Evolutionary conservation across 2,888 invertebrate genomes (phyloP).

Genomic region (Selenia dentaria): DNA sequence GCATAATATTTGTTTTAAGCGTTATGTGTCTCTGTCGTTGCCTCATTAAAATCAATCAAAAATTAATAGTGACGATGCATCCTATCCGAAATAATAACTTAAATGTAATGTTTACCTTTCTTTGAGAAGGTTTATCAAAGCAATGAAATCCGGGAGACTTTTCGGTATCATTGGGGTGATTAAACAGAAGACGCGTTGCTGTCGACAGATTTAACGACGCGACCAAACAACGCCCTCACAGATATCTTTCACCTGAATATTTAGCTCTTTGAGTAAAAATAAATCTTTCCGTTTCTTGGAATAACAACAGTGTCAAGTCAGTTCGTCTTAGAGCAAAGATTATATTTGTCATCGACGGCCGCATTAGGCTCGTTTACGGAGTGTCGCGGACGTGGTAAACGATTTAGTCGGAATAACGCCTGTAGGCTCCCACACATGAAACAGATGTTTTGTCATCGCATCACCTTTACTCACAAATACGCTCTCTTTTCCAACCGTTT

Average conservation of each 20-base stretch:
- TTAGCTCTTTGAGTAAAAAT: constrained; percentile 82
- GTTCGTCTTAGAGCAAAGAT: constrained; percentile 77
- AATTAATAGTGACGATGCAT: constrained; percentile 30
- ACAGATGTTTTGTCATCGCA: constrained; percentile 75
- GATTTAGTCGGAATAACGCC: constrained; percentile 63
- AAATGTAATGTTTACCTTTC: constrained; percentile 64
- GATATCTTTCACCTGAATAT: constrained; percentile 83
- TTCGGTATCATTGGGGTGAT: constrained; percentile 82
- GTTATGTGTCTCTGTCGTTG: neutral
- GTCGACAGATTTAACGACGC: constrained; percentile 78
- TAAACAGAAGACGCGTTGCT: constrained; percentile 59
- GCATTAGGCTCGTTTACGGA: constrained; percentile 75
- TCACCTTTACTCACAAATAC: constrained; percentile 56
- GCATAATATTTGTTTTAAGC: no score
- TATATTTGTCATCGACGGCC: constrained; percentile 80
- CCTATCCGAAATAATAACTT: constrained; percentile 45
- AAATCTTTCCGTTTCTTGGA: constrained; percentile 78
- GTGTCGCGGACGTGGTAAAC: constrained; percentile 69
- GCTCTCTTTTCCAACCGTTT: constrained; percentile 56
- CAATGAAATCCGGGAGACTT: constrained; percentile 69
- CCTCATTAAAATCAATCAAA: constrained; percentile 12
- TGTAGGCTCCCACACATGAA: constrained; percentile 54
- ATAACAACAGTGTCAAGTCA: constrained; percentile 81
- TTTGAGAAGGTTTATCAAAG: constrained; percentile 76
- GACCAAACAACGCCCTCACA: constrained; percentile 71